Evolutionary conservation across 2,797 vertebrate genomes (phyloP), one percentile per base, ranked within the genome.

Genomic region (Esox masquinongy): DNA sequence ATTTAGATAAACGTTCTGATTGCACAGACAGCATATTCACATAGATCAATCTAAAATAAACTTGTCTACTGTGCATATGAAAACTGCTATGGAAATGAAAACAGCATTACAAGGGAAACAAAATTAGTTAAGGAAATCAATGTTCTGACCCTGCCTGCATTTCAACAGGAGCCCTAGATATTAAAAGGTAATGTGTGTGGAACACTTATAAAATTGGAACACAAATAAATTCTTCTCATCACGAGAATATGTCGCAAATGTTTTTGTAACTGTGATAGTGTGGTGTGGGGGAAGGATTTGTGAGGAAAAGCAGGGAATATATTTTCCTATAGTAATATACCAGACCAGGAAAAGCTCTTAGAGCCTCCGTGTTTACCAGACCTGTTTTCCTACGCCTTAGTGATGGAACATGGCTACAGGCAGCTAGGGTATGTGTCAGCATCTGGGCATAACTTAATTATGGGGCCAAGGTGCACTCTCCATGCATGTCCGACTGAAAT

Each of bases 311-410:
- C 70, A 70, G 76, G 75, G 78, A 82, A 82, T 71, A 64, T 81
- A 68, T 59, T 34, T 56, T 56, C 31, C 51, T 72, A 59, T 72
- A 49, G 63, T 12, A 64, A 82, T 24, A 76, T 53, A 71, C 75
- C 80, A 73, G 12, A 72, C 51, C 26, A n/a, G 47, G 22, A 70
- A 36, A 0, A 73, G 79, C 22, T 75, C 74, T 0, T 16, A 74
- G 29, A 77, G 43, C 71, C 79, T 68, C 72, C 22, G 59, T 87
- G 79, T 87, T 88, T 89, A 87, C 79, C 83, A n/a, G 50, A 1
- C 47, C 15, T 69, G 76, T 89, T 89, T 86, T 84, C 78, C 76
- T 80, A 66, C 70, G 78, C 79, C 73, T 84, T 74, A 69, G 74
- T 17, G 82, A 78, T 19, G 81, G 78, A 84, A 74, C 49, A 68